Evolutionary conservation across 2,113 vertebrate genomes (phyloP), one percentile per base, ranked within the genome.

Genomic region (Taurulus bubalis): DNA sequence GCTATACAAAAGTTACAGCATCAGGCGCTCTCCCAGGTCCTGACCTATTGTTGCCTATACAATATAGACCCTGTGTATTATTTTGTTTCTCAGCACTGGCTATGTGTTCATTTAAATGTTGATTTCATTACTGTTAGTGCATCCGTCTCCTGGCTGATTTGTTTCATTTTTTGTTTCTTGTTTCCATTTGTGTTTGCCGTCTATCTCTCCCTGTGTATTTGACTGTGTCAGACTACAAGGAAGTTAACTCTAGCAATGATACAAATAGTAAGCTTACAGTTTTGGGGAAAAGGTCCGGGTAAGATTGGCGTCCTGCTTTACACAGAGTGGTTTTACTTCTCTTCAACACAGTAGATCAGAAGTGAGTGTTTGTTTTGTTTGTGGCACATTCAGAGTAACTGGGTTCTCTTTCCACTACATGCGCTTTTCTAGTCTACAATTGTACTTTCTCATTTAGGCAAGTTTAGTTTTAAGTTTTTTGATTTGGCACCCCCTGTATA

Each of bases 1-100:
- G 47, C 20, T 34, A 10, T 22, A 49, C 14, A 18, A 12, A 28
- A 15, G 30, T 6, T 11, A 28, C 8, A 67, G 63, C 14, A 18
- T 26, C 34, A 65, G 59, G 49, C 2, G 30, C 42, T 62, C 36
- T 62, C 68, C 32, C 12, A 5, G 34, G 45, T 38, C 32, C 45
- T 70, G 69, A 69, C 32, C 36, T 22, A 62, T 22, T 53, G 79
- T 63, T 75, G 38, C 67, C 40, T n/a, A 30, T 30, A 65, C 8
- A 22, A 40, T 4, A 56, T 18, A 49, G 16, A 60, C 7, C 9
- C 2, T 55, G 18, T 22, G 32, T 36, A 22, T 22, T 45, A 26
- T 49, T n/a, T n/a, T 66, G 15, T 47, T 59, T 40, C 62, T 51
- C 55, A 30, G 4, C 28, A 58, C 7, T 30, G n/a, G 40, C 7